Evolutionary conservation across 2,797 vertebrate species (phyloP).

Genomic region (Cirrhinus molitorella): DNA sequence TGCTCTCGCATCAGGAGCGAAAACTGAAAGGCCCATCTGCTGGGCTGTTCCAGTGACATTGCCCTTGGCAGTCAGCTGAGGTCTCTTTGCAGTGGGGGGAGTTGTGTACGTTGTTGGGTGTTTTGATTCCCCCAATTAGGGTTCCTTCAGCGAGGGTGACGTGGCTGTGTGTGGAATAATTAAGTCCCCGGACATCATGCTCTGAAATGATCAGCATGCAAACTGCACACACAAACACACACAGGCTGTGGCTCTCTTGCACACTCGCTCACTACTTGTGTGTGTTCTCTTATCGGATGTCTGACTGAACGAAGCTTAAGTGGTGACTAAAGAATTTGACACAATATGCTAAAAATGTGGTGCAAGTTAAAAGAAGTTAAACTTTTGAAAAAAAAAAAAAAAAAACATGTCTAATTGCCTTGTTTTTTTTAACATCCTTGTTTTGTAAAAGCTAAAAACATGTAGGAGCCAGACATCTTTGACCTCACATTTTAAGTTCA

Average conservation of each 20-base stretch:
- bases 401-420: no score
- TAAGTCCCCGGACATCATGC: conserved; percentile 58
- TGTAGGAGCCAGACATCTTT: background rate
- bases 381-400: no score
- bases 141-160: conserved; percentile 52
- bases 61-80: conserved; percentile 65
- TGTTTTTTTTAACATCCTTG: no score
- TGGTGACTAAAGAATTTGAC: background rate
- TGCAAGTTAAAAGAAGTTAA: no score
- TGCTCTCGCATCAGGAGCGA: background rate
- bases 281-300: background rate
- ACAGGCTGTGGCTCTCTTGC: background rate
- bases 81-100: conserved; percentile 48
- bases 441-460: no score
- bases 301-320: background rate
- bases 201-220: conserved; percentile 51
- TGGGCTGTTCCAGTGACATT: conserved; percentile 53
- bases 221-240: conserved; percentile 43
- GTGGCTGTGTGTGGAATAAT: conserved; percentile 56
- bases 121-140: conserved; percentile 66
- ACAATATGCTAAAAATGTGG: no score
- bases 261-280: background rate
- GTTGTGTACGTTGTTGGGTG: conserved; percentile 51
- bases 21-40: conserved; percentile 37
- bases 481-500: background rate